Evolutionary conservation across 2,797 vertebrate species (phyloP).

Genomic region (Enteromius anoplus): DNA sequence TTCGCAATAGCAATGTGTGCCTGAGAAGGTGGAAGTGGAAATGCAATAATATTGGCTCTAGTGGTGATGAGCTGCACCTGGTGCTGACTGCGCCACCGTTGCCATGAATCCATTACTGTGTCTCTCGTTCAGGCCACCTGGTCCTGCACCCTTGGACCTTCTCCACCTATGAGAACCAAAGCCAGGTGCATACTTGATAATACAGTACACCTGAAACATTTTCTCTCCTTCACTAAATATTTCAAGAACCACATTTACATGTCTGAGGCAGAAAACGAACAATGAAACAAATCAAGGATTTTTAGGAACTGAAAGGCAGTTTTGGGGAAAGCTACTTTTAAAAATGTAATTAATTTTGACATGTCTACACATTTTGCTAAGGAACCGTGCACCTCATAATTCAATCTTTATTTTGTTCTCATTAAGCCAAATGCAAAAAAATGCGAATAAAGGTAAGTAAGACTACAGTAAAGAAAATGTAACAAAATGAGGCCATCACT

Average conservation of each 20-base stretch:
- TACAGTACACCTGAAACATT: slow-evolving; percentile 3
- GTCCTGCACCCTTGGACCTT: slow-evolving; percentile 11
- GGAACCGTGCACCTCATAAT: background rate
- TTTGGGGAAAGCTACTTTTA: background rate
- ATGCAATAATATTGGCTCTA: slow-evolving; percentile 4
- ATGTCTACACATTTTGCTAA: background rate
- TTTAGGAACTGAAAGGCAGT: background rate
- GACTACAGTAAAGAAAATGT: background rate
- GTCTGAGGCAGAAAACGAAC: background rate
- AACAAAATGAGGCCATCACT: background rate
- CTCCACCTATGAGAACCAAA: slow-evolving; percentile 14
- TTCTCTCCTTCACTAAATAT: background rate
- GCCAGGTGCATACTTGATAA: slow-evolving; percentile 14
- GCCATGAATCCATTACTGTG: slow-evolving; percentile 35
- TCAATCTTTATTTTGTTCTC: background rate
- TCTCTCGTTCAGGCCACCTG: slow-evolving; percentile 27
- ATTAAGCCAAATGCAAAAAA: background rate
- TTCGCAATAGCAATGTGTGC: slow-evolving; percentile 14
- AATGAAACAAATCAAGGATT: background rate
- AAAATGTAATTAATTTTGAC: background rate
- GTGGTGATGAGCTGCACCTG: slow-evolving; percentile 49
- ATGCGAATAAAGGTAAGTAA: background rate
- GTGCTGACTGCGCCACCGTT: slow-evolving; percentile 20
- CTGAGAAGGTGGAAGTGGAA: slow-evolving; percentile 1
- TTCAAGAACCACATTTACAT: slow-evolving; percentile 8